Evolutionary conservation across 2,797 vertebrate genomes (phyloP), one percentile per base, ranked within the genome.

Genomic region (Coracias cyanogaster): DNA sequence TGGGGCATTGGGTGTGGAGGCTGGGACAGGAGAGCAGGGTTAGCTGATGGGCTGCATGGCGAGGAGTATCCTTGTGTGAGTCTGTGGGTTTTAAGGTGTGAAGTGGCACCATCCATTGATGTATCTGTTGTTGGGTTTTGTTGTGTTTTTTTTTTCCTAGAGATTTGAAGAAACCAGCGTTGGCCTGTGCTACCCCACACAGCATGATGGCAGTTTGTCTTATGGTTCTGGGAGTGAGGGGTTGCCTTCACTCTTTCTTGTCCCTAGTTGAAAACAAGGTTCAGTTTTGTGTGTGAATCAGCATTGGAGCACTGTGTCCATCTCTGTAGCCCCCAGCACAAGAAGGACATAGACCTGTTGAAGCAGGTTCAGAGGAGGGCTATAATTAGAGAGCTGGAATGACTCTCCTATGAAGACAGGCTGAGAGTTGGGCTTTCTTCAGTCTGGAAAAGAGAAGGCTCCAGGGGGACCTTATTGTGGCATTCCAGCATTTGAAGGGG

Each of bases 131-230:
- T 57, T 33, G n/a, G 54, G 15, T 31, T 54, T 57, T 33, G 54
- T 55, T 55, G 19, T 55, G 29, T 7, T 15, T 33, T 24, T 15
- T 13, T 22, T 33, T 33, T 33, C n/a, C 13, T n/a, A 15, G 12
- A 58, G n/a, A 35, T 58, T 35, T 60, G 11, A 10, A 52, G 29
- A 39, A 58, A n/a, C 12, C 17, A 17, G 39, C 9, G 15, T 43
- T 0, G 0, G 7, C 28, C 35, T 66, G n/a, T 26, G 13, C 24
- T 31, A 29, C 18, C 7, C 7, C 8, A 49, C 3, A 3, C 14
- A 31, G 20, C 5, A 5, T 3, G 35, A 39, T 48, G 55, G 9
- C 55, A 24, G 18, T 18, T 52, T 15, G 10, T 48, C 26, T 15
- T 45, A 15, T n/a, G 33, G 11, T 52, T 58, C 39, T 39, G 64